Percentiles rank a stretch among this genome's conserved stretches.
phyloP scores from a whole-genome alignment of 53 echinoderm and acorn worm species.

The Pentamera pediparva region DNA sequence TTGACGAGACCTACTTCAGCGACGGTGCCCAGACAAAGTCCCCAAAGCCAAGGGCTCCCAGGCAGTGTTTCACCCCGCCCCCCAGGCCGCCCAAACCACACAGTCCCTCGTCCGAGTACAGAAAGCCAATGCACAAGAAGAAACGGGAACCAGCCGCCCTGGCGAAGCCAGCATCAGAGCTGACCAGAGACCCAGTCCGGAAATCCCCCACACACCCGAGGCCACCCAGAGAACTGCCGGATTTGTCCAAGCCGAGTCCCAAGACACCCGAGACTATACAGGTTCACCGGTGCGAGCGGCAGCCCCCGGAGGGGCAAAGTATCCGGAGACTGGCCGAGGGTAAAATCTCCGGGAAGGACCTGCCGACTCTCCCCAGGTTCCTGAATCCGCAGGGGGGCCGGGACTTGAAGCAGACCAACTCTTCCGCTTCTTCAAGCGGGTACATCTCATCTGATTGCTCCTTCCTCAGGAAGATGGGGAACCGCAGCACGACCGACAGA shows the following conservation, averaged over 20 bases:
- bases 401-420: background rate
- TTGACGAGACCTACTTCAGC: conserved; percentile 1
- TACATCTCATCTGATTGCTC: conserved; percentile 13
- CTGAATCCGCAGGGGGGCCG: background rate
- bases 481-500: no score
- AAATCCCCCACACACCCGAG: background rate
- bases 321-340: background rate
- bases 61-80: background rate
- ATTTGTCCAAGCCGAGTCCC: background rate
- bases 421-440: conserved; percentile 15
- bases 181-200: background rate
- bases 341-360: background rate
- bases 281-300: background rate
- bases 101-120: conserved; percentile 12
- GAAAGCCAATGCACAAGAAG: background rate
- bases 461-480: background rate
- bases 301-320: conserved; percentile 3
- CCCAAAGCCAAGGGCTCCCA: background rate
- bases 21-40: background rate
- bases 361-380: conserved; percentile 3
- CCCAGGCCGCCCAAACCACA: conserved; percentile 21
- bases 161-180: conserved; percentile 6
- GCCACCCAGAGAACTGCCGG: background rate
- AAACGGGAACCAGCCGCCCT: conserved; percentile 17
- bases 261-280: background rate